Conservation (phyloP, 2,888 invertebrate species). For the Hydraecia micacea region DNA sequence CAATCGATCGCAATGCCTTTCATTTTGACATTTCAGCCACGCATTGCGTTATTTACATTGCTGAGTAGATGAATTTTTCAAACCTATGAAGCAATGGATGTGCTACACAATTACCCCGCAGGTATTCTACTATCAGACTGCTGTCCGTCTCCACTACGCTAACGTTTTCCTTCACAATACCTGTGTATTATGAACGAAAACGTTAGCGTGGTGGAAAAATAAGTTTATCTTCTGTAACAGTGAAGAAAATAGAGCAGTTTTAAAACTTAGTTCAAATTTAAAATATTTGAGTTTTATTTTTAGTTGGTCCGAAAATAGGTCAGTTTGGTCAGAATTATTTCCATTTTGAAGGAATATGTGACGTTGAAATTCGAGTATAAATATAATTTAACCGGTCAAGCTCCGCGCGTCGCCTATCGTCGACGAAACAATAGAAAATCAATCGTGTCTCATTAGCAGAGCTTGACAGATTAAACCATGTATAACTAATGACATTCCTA, state of each 20-base stretch:
- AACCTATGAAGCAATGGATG: not conserved
- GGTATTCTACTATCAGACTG: not conserved
- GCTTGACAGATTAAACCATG: too few species aligned
- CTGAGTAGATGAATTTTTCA: not conserved
- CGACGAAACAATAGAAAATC: too few species aligned
- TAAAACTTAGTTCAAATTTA: not conserved
- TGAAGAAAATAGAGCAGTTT: not conserved
- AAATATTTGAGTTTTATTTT: not conserved
- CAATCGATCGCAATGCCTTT: too few species aligned
- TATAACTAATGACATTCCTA: too few species aligned
- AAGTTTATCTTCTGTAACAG: not conserved
- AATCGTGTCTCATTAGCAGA: too few species aligned
- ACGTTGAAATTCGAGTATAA: not conserved
- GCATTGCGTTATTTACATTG: too few species aligned
- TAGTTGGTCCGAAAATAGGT: not conserved
- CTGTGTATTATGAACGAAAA: not conserved
- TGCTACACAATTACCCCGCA: not conserved
- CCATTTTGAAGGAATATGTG: not conserved
- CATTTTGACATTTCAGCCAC: too few species aligned
- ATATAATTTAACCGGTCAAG: too few species aligned
- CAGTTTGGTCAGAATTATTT: not conserved
- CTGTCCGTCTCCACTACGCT: too few species aligned
- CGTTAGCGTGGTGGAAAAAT: not conserved
- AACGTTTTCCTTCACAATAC: too few species aligned
- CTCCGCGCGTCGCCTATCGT: too few species aligned